phyloP scores from a whole-genome alignment of 2,888 invertebrate species.

The Drosophila pseudotakahashii region DNA sequence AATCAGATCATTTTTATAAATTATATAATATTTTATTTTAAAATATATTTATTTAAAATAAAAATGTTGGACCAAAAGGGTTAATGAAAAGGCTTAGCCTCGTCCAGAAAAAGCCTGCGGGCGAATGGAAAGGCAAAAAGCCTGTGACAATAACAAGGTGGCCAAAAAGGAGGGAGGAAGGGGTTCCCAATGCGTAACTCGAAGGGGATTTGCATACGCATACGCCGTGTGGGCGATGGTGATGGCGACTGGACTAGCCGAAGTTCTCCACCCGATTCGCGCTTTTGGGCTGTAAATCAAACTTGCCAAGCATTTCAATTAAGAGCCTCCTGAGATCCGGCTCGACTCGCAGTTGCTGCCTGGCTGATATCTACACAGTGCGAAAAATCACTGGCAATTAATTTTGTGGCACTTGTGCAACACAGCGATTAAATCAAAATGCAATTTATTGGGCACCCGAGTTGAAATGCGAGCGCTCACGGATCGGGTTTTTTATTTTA shows the following conservation, averaged over 20 bases:
- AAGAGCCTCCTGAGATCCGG: constrained; percentile 55
- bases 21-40: too few species aligned
- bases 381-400: constrained; percentile 62
- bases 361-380: constrained; percentile 28
- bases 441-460: constrained; percentile 48
- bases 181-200: constrained; percentile 59
- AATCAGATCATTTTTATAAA: too few species aligned
- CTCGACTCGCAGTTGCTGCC: constrained; percentile 25
- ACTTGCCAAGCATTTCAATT: constrained; percentile 40
- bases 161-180: neutral
- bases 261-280: constrained; percentile 23
- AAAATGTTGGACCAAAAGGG: neutral
- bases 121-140: constrained; percentile 60
- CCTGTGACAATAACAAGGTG: constrained; percentile 31
- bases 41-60: too few species aligned
- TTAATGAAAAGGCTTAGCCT: constrained; percentile 15
- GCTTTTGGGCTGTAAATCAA: constrained; percentile 41
- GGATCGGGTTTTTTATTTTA: constrained; percentile 20
- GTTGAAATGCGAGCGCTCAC: constrained; percentile 32
- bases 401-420: constrained; percentile 60
- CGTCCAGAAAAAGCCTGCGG: constrained; percentile 28
- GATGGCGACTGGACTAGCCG: constrained; percentile 13
- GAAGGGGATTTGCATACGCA: constrained; percentile 63
- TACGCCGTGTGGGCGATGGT: constrained; percentile 20
- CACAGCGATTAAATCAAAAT: constrained; percentile 46